Base-by-base conservation (phyloP, 2,113 vertebrate species). In the Petaurus breviceps region DNA sequence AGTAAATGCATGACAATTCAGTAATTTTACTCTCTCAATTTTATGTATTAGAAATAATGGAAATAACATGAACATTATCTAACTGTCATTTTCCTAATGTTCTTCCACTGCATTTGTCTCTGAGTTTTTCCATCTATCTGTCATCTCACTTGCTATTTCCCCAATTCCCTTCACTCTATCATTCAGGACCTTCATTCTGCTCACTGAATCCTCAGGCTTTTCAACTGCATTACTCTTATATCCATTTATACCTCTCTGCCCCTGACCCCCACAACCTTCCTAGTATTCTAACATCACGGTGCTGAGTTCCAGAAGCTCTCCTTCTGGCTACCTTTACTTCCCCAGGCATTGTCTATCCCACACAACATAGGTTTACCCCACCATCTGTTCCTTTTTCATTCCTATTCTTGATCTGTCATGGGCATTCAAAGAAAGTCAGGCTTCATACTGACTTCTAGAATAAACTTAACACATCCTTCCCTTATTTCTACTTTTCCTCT, bases 401-500 rank as follows among this genome's bases (percentile, higher is more conserved):
- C 53, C 50, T 94, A 77, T 92, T n/a, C 90, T 52, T 11, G 16
- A 3, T 26, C 95, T 54, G 91, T 28, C 96, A 51, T 6, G 43
- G 0, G 46, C 19, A 1, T 0, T 0, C 1, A 9, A 90, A 51
- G 54, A 77, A 89, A 57, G 2, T 24, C 0, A 23, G 43, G 95
- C 23, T 1, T n/a, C 89, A 52, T 16, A 49, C 12, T 51, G 16
- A 31, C 25, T 37, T 19, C 31, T 0, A 3, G 55, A 47, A 19
- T 6, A 25, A 2, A 14, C 28, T 43, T 23, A 31, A 31, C 25
- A 90, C 47, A 90, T 28, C 50, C 90, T 50, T 77, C 61, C 52
- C 91, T 57, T 50, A 53, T 92, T 91, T 22, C 12, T 6, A 4
- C 31, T 10, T 28, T 68, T 22, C 77, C 31, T 51, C 53, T n/a